Evolutionary conservation across 2,113 vertebrate genomes (phyloP).

Genomic region (Polypterus bichir): DNA sequence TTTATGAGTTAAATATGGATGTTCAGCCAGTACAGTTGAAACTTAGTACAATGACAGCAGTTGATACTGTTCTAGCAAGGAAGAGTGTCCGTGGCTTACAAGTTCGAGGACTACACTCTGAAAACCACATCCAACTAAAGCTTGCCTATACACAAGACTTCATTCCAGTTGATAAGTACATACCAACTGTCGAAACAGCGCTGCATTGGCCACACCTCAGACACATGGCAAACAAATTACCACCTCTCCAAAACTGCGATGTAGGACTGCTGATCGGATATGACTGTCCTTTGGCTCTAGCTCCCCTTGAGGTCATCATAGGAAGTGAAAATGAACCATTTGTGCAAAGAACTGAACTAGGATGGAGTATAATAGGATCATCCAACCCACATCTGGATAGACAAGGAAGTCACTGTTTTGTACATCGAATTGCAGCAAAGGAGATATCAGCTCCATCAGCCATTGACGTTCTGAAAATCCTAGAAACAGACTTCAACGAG

Average conservation of each 20-base stretch:
- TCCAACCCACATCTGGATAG: too few species aligned
- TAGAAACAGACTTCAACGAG: too few species aligned
- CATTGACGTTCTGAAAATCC: too few species aligned
- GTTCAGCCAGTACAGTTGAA: conserved; percentile 3
- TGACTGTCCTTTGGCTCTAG: conserved; percentile 14
- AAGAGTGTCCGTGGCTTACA: conserved; percentile 13
- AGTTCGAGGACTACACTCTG: conserved; percentile 17
- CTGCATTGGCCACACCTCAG: conserved; percentile 18
- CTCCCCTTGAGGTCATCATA: conserved; percentile 14
- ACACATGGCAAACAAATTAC: conserved; percentile 15
- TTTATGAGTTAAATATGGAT: too few species aligned
- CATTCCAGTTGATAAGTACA: conserved; percentile 4
- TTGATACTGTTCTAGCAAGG: conserved; percentile 8
- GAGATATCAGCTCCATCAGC: too few species aligned
- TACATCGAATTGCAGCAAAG: too few species aligned
- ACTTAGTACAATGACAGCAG: conserved; percentile 19
- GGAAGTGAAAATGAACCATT: conserved; percentile 6
- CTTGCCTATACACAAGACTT: too few species aligned
- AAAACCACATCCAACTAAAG: conserved; percentile 11
- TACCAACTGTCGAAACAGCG: conserved; percentile 12
- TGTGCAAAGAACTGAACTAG: conserved; percentile 9
- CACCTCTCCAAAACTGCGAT: conserved; percentile 11
- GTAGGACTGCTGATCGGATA: conserved; percentile 14
- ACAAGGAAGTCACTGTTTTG: too few species aligned
- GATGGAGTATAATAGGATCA: too few species aligned